phyloP scores from a whole-genome alignment of 1,140 invertebrate species.

The Luehdorfia chinensis region DNA sequence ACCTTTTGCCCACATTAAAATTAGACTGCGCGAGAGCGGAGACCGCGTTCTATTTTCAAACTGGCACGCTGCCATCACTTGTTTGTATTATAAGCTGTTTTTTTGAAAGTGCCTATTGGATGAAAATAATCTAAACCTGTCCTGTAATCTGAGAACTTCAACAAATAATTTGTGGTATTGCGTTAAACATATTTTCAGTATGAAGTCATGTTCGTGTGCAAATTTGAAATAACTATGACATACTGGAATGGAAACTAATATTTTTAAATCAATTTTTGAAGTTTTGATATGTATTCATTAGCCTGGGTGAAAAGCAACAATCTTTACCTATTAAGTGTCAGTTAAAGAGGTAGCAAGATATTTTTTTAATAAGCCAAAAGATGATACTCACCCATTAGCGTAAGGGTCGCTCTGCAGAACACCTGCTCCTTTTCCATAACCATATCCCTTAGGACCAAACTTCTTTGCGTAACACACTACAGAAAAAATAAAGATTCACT shows the following conservation, averaged over 20 bases:
- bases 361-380: no score
- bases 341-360: no score
- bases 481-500: no score
- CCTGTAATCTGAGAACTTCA: constrained; percentile 64
- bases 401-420: constrained; percentile 91
- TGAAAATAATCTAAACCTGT: constrained; percentile 73
- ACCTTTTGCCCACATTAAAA: constrained; percentile 68
- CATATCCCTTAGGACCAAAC: constrained; percentile 96
- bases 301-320: no score
- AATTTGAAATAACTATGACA: no score
- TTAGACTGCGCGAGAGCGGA: constrained; percentile 69
- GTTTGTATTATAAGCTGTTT: constrained; percentile 77
- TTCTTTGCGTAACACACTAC: constrained; percentile 95
- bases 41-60: constrained; percentile 66
- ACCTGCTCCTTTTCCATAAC: constrained; percentile 94
- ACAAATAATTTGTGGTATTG: constrained; percentile 33
- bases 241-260: no score
- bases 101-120: constrained; percentile 74
- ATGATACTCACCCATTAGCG: constrained; percentile 83
- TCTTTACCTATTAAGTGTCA: no score
- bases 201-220: no score
- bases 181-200: not conserved
- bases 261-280: no score
- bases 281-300: no score
- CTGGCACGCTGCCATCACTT: constrained; percentile 70